Evolutionary conservation across 2,113 vertebrate species (phyloP), one percentile per base, ranked within the genome.

Genomic region (Formicarius rufipectus): DNA sequence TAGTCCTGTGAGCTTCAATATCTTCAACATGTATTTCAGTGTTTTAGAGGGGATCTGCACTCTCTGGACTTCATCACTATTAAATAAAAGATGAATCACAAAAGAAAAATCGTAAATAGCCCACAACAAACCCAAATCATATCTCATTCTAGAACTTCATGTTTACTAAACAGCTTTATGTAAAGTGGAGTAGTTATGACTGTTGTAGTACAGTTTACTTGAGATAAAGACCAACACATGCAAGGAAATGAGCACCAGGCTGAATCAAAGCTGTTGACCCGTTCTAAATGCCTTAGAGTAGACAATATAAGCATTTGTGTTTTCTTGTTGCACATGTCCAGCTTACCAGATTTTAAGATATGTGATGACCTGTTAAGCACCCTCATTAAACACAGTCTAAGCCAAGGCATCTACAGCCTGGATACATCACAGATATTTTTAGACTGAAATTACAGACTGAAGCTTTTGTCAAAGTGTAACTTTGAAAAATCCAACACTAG

Each of bases 91-190:
- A 82, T 55, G 11, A 52, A 71, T 63, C 25, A 63, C 0, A 10
- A 80, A 87, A 10, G 73, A 87, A 80, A 40, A 18, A 1, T 3
- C 31, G 7, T 45, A 14, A 76, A 77, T 79, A 84, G 1, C 1
- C 17, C 30, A 35, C 23, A 40, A 28, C 0, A 4, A 88, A n/a
- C 22, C 5, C n/a, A n/a, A 42, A 50, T 3, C 4, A 21, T 1
- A 1, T 64, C 40, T 37, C 7, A 37, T 77, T 94, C 39, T 66
- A 74, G 45, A 87, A 42, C 16, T 31, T 22, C 8, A 17, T 17
- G 10, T 33, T 81, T 59, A 45, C 40, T 60, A 31, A 68, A 76
- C 10, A 78, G 10, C 14, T 87, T 87, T 44, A 56, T 52, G 31
- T 78, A n/a, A 87, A 40, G 52, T 71, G 24, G 12, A 71, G 24